phyloP scores from a whole-genome alignment of 2,113 vertebrate genomes.

The Chelonoidis abingdonii region DNA sequence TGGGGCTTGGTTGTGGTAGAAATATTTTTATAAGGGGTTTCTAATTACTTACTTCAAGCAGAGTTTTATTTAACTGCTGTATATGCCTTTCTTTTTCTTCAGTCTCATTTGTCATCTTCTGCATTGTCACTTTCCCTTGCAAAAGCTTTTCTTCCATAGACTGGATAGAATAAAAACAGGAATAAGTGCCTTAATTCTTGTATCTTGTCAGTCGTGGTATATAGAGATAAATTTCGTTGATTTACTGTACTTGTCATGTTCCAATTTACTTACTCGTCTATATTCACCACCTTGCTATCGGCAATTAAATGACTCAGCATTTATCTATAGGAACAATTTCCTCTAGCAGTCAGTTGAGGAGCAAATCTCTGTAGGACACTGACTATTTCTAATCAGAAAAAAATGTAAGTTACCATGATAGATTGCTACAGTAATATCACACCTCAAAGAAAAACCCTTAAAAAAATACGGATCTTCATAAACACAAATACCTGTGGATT shows the following conservation, averaged over 20 bases:
- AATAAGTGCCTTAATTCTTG: rapidly evolving
- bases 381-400: not conserved
- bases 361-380: not conserved
- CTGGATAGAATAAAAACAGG: slow-evolving; percentile 68
- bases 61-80: slow-evolving; percentile 73
- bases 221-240: not conserved
- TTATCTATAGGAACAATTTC: not conserved
- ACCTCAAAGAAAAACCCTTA: not conserved
- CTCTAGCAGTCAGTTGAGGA: not conserved
- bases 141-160: slow-evolving; percentile 83
- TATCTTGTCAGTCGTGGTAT: not conserved
- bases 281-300: not conserved
- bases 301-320: not conserved
- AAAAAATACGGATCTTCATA: not conserved
- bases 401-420: not conserved
- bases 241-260: not conserved
- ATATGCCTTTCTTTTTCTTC: slow-evolving; percentile 81
- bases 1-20: not conserved
- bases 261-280: not conserved
- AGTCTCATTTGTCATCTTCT: slow-evolving; percentile 81
- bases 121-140: slow-evolving; percentile 78
- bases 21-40: not conserved
- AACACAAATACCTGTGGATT: not conserved
- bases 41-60: slow-evolving; percentile 83
- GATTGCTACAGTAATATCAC: not conserved